Base-by-base conservation (phyloP, 2,113 vertebrate genomes). In the Lepus europaeus region DNA sequence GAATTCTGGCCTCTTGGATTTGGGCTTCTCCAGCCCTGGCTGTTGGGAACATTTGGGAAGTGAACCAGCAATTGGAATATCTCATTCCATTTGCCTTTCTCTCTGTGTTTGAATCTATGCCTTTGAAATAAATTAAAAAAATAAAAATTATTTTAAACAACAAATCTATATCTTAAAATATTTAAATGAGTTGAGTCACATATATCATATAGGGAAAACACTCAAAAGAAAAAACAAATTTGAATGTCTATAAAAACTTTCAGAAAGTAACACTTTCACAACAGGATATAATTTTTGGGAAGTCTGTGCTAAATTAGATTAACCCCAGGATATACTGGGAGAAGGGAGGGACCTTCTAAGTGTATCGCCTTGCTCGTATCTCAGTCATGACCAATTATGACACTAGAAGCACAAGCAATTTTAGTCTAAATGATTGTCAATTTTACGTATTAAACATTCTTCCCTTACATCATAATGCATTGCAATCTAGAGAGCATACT, bases 281-380 rank as follows among this genome's bases (percentile, higher is more conserved):
- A n/a, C 76, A 61, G 11, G 14, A 33, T 31, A 31, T 33, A 64
- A 64, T 89, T 90, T 95, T 90, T 94, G 63, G 68, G 53, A 95
- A 72, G 23, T 45, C 19, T 88, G 0, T 74, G 1, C 19, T 68
- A 51, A n/a, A 2, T 31, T 0, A n/a, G 61, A 19, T 77, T 87
- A 81, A 3, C 17, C 4, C 77, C 27, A 25, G 72, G 25, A 9
- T 20, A 68, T 0, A 8, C 6, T 25, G 17, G 2, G 36, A 53
- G 4, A 85, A 23, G 9, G 51, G 63, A 36, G 0, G 0, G 5
- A 11, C 7, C 61, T n/a, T 1, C 4, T 16, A 63, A 69, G 17
- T 0, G 10, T 4, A 29, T 20, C 10, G 3, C 2, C 17, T 0
- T 13, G 9, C 8, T 31, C 69, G 63, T 1, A 4, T 1, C 13